phyloP scores from a whole-genome alignment of 2,888 invertebrate genomes.

The Clusia tigrina region DNA sequence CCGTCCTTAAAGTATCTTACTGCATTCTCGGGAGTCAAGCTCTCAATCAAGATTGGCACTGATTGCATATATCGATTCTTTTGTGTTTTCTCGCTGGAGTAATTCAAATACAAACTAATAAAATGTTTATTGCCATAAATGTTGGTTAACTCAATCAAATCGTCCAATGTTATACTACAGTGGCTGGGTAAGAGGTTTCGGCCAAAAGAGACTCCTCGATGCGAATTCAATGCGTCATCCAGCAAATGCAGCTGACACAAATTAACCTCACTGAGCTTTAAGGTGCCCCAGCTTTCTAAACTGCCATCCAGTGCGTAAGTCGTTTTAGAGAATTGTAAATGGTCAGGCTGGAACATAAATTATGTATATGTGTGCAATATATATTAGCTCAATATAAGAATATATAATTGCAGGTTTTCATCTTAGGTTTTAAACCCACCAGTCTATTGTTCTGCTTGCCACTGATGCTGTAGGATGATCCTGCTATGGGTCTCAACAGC shows the following conservation, averaged over 20 bases:
- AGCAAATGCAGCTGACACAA: constrained; percentile 45
- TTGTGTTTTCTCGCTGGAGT: constrained; percentile 43
- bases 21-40: constrained; percentile 53
- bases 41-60: constrained; percentile 59
- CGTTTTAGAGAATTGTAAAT: constrained; percentile 47
- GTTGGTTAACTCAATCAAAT: constrained; percentile 54
- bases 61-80: constrained; percentile 47
- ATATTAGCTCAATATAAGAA: too few relatives aligned
- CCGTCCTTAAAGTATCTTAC: too few relatives aligned
- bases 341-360: constrained; percentile 31
- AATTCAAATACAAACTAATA: constrained; percentile 58
- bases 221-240: constrained; percentile 20
- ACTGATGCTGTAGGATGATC: background rate
- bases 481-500: constrained; percentile 31
- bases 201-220: constrained; percentile 33
- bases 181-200: constrained; percentile 33
- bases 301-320: constrained; percentile 49
- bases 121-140: constrained; percentile 49
- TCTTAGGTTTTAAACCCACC: background rate
- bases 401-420: too few relatives aligned
- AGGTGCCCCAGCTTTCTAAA: constrained; percentile 50
- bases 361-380: too few relatives aligned
- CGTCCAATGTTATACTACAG: constrained; percentile 56
- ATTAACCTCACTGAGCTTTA: constrained; percentile 50
- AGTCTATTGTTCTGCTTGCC: background rate